Base-by-base conservation (phyloP, 1,140 invertebrate species). In the Drosophila arizonae region DNA sequence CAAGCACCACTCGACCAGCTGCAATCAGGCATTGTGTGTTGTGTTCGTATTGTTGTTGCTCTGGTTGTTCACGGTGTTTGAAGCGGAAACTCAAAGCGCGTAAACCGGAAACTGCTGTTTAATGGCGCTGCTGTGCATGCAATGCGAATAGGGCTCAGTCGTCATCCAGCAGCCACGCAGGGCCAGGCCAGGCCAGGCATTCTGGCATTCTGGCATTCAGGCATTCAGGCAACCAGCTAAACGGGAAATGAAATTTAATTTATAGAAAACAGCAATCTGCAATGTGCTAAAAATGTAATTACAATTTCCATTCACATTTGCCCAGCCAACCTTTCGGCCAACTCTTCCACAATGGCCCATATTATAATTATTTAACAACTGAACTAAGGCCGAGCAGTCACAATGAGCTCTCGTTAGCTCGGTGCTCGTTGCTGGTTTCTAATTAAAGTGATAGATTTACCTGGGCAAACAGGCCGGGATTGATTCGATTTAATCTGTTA, bases 21-120 rank as follows among this genome's bases (percentile, higher is more conserved):
- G 79, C 79, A 87, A 84, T 77, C 72, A 55, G 63, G 51, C 56
- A 67, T 28, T 54, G 24, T 57, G 72, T 52, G 67, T 41, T 55
- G 43, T 56, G 33, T 21, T 21, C 41, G 43, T 64, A 64, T 69
- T 72, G 28, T 36, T 65, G 13, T 48, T 48, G 60, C 26, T 52
- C 26, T 60, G 43, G 2, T 73, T 77, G 73, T 81, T 81, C 68
- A 77, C 77, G 84, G 73, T 68, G 79, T 46, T 84, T 77, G 79
- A 85, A 88, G 84, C 84, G 84, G 84, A 88, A 88, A 88, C 85
- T 77, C 84, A 88, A 88, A 88, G 84, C 84, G 84, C 84, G 84
- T 88, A 88, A 88, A 88, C 84, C 84, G 84, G 84, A 88, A 88
- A 88, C 84, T 79, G 80, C 79, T 88, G 85, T 88, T 88, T 88